A percentile compares a stretch with the other conserved stretches of the same genome.
phyloP scores from a whole-genome alignment of 1,140 invertebrate genomes.

The Ruditapes philippinarum region DNA sequence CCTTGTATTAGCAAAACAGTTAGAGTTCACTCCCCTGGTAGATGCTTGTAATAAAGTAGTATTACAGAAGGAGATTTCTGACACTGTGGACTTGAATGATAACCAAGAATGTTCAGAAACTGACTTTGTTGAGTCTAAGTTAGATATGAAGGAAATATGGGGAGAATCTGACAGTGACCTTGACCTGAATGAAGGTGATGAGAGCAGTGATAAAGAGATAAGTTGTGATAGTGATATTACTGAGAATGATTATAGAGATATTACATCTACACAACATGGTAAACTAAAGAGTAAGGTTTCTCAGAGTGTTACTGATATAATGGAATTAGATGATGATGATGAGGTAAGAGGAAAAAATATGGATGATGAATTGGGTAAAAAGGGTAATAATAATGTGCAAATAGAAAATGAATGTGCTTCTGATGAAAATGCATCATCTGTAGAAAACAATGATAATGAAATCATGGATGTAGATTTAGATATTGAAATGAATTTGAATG shows the following conservation, averaged over 20 bases:
- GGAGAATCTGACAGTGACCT: slow-evolving; percentile 57
- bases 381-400: neutral
- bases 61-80: neutral
- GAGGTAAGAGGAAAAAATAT: neutral
- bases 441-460: neutral
- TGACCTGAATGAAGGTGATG: neutral
- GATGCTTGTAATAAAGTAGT: slow-evolving; percentile 24
- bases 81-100: neutral
- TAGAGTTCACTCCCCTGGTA: slow-evolving; percentile 18
- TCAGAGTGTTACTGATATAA: neutral
- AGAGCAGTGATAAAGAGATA: slow-evolving; percentile 19
- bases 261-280: slow-evolving; percentile 40
- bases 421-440: neutral
- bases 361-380: neutral
- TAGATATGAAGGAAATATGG: slow-evolving; percentile 57
- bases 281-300: neutral
- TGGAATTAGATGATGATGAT: neutral
- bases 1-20: neutral
- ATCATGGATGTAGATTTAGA: neutral
- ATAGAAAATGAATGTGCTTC: neutral
- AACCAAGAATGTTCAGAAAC: neutral
- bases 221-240: neutral
- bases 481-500: neutral
- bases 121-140: neutral
- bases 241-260: slow-evolving; percentile 56